Conservation (phyloP, 2,888 invertebrate genomes). For the Ypsolopha scabrella region DNA sequence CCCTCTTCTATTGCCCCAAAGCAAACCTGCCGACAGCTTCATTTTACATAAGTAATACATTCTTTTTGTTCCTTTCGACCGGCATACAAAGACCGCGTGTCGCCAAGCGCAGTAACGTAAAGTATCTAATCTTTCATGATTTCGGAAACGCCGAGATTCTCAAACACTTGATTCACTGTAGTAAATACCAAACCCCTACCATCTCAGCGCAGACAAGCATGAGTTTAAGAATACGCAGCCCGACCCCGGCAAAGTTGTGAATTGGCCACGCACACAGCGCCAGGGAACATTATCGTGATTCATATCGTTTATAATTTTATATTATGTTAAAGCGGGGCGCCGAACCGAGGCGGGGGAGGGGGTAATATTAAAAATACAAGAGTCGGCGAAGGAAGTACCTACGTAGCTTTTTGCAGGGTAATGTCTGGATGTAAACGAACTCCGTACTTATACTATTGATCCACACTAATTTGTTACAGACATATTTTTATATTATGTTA, state of each 20-base stretch:
- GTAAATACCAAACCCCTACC: no score
- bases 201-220: no score
- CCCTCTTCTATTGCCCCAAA: no score
- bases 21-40: no score
- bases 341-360: conserved; percentile 21
- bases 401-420: conserved; percentile 31
- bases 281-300: conserved; percentile 66
- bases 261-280: conserved; percentile 60
- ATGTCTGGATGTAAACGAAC: conserved; percentile 55
- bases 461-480: neutral
- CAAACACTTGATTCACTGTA: no score
- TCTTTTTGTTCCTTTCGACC: no score
- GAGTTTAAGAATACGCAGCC: conserved; percentile 15
- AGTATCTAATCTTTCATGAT: no score
- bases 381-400: conserved; percentile 34
- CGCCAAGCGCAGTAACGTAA: no score
- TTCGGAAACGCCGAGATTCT: no score
- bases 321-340: conserved; percentile 63
- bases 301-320: conserved; percentile 70
- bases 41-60: no score
- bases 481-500: neutral
- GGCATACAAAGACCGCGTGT: no score
- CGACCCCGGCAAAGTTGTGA: conserved; percentile 55
- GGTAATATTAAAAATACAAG: conserved; percentile 66
- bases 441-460: neutral